These are phyloP conservation scores for Hippocampus mohnikei DNA, from an alignment of 2,113 vertebrate genomes.

Conservation along the genomic window DNA sequence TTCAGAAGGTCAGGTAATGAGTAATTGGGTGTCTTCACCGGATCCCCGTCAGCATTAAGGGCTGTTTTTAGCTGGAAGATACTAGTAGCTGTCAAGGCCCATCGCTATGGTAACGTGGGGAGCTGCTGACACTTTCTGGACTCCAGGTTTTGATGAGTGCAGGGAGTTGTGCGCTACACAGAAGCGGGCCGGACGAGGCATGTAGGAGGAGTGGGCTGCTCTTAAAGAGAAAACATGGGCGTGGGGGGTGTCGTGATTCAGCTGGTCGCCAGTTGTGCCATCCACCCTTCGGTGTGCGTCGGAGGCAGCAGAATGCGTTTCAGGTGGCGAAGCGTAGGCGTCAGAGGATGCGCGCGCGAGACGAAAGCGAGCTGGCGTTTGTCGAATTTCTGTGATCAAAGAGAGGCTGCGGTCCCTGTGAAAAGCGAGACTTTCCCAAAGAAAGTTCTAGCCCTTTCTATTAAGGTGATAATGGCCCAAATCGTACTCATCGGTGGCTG, in stretches of 20 bases:
- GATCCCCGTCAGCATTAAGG: constrained; percentile 29
- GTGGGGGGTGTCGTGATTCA: constrained; percentile 44
- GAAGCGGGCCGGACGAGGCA: constrained; percentile 35
- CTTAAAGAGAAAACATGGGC: constrained; percentile 57
- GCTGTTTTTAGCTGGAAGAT: constrained; percentile 44
- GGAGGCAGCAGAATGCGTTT: constrained; percentile 48
- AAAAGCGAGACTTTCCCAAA: constrained; percentile 16
- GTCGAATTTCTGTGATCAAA: constrained; percentile 41
- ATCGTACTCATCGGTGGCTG: constrained; percentile 6
- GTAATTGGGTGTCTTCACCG: constrained; percentile 35
- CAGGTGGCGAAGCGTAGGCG: constrained; percentile 31
- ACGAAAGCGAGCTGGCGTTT: constrained; percentile 16
- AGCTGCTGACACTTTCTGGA: constrained; percentile 61
- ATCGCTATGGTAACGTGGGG: constrained; percentile 66
- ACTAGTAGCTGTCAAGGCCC: constrained; percentile 40
- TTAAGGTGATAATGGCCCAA: not conserved
- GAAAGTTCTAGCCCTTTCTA: constrained; percentile 4
- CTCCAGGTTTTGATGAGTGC: constrained; percentile 65
- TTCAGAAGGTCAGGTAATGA: constrained; percentile 19
- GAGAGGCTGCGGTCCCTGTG: constrained; percentile 17
- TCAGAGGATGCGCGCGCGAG: constrained; percentile 38
- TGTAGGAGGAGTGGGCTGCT: constrained; percentile 53
- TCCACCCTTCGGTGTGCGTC: constrained; percentile 29
- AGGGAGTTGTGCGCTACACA: constrained; percentile 52
- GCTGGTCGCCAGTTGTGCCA: constrained; percentile 54